Evolutionary conservation across 2,888 invertebrate species (phyloP).

Genomic region (Drosophila paramelanica): DNA sequence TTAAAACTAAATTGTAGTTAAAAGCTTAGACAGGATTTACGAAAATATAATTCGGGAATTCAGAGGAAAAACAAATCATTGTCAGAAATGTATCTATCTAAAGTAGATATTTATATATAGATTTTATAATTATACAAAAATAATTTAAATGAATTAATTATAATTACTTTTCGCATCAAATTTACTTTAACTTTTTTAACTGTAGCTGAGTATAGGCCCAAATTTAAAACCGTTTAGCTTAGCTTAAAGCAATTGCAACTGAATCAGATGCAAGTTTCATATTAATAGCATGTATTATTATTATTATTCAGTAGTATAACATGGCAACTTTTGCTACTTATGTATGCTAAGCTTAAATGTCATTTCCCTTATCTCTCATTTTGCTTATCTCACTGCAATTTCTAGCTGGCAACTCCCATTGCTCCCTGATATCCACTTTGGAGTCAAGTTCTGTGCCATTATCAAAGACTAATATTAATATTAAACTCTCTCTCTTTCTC

Average conservation of each 20-base stretch:
- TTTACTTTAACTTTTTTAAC: too few relatives aligned
- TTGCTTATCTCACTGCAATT: conserved; percentile 9
- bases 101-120: too few relatives aligned
- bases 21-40: too few relatives aligned
- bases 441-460: conserved; percentile 23
- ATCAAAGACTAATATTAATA: conserved; percentile 42
- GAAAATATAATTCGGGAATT: too few relatives aligned
- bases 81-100: too few relatives aligned
- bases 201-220: neutral
- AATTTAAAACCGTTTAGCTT: neutral
- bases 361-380: conserved; percentile 20
- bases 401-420: conserved; percentile 12
- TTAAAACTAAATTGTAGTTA: neutral
- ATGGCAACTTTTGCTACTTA: neutral
- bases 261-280: conserved; percentile 4
- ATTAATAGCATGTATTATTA: neutral
- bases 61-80: too few relatives aligned
- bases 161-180: too few relatives aligned
- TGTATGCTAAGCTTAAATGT: conserved; percentile 6
- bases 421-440: conserved; percentile 18
- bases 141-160: too few relatives aligned
- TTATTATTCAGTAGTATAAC: neutral
- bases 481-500: conserved; percentile 6
- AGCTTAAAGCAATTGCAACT: neutral
- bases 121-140: too few relatives aligned